Evolutionary conservation across 2,113 vertebrate species (phyloP), one percentile per base, ranked within the genome.

Genomic region (Zootoca vivipara): DNA sequence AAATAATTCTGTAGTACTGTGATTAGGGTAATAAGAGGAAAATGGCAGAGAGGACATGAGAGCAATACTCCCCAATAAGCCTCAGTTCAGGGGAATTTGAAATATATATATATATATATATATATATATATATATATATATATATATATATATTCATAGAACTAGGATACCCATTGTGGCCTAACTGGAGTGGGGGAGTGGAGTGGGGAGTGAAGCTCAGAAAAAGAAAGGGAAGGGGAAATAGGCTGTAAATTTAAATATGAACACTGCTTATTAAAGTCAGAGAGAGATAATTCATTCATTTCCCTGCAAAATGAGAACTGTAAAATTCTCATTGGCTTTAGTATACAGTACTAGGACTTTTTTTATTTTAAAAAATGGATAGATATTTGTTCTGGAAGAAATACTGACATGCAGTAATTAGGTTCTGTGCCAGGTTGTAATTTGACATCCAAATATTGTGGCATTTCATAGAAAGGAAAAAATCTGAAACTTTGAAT

Each of bases 401-500:
- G n/a, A 78, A 78, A 86, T 67, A 33, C 38, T 78, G 85, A 64
- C 74, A 86, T 78, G 74, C 16, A 86, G 38, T 67, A 86, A 86
- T 86, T 86, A 86, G 74, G 26, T 65, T 67, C 62, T 46, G 13
- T 67, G 77, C 74, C 38, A 78, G n/a, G 38, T 78, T 70, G 58
- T 78, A 86, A 79, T 86, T 86, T 79, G 65, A 86, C 42, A 56
- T 79, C 40, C 40, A 86, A 79, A 79, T 20, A 79, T 70, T 79
- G 30, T 79, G 85, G 69, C 75, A 86, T 56, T 79, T 70, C 40
- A 79, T 69, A 30, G 22, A 86, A 78, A 52, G 62, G 46, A 52
- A 86, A 70, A 52, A 35, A 79, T 69, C 15, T n/a, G 40, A 38
- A 69, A 70, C 30, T 79, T 69, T 86, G 22, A 70, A 69, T 3